Percentiles rank a stretch among this genome's conserved stretches.
Conservation (phyloP, 2,888 invertebrate species). For the Acronicta aceris region DNA sequence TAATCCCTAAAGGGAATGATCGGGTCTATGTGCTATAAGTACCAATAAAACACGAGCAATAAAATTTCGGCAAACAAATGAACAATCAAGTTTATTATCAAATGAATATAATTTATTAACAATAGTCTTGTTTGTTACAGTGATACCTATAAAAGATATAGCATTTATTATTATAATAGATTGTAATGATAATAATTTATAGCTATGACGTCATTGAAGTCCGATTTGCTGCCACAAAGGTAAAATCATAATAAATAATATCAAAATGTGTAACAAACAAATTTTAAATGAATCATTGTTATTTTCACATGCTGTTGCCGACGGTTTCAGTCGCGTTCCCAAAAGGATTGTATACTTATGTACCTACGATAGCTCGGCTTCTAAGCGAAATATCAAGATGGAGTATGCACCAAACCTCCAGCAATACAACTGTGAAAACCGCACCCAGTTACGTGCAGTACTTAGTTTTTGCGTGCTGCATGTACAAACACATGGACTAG, state of each 20-base stretch:
- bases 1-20: not conserved
- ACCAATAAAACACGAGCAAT: conserved; percentile 13
- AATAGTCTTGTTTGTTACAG: conserved; percentile 17
- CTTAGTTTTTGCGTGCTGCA: too few species aligned
- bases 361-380: too few species aligned
- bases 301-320: too few species aligned
- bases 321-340: too few species aligned
- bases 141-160: not conserved
- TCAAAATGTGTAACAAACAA: not conserved
- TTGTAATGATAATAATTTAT: conserved; percentile 30
- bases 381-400: too few species aligned
- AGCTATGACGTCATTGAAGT: conserved; percentile 29
- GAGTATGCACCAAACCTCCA: too few species aligned
- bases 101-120: not conserved
- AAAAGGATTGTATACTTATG: too few species aligned
- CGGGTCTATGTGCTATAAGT: not conserved
- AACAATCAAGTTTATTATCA: conserved; percentile 8
- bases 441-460: too few species aligned
- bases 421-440: too few species aligned
- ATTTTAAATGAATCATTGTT: conserved; percentile 3
- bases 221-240: conserved; percentile 6
- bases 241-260: conserved; percentile 3
- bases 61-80: conserved; percentile 14
- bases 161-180: conserved; percentile 28
- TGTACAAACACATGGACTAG: too few species aligned